A percentile compares a stretch with the other conserved stretches of the same genome.
These are phyloP conservation scores for Keiferia lycopersicella DNA, from an alignment of 2,888 invertebrate species.

Conservation along the genomic window DNA sequence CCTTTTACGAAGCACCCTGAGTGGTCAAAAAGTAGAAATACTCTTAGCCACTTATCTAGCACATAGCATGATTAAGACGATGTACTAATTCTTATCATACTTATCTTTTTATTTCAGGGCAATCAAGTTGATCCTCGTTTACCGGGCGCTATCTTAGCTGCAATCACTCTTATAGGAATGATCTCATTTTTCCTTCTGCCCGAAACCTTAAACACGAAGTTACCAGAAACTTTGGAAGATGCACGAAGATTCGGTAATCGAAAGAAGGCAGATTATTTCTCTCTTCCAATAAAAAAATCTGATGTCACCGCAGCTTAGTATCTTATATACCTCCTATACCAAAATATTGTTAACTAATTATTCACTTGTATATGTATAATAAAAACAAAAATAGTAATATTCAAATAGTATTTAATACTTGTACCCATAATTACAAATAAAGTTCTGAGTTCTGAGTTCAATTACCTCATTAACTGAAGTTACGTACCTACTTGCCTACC, in stretches of 20 bases:
- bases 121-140: conserved; percentile 46
- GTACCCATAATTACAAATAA: no score
- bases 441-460: no score
- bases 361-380: no score
- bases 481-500: no score
- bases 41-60: no score
- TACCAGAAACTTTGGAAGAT: conserved; percentile 84
- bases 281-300: neutral
- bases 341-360: no score
- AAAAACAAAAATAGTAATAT: no score
- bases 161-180: conserved; percentile 67
- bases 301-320: neutral
- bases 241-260: conserved; percentile 75
- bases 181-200: conserved; percentile 78
- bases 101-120: conserved; percentile 40
- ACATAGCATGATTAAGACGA: neutral
- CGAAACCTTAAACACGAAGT: conserved; percentile 82
- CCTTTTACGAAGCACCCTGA: no score
- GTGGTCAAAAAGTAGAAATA: no score
- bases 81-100: neutral
- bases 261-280: neutral
- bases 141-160: conserved; percentile 51
- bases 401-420: no score
- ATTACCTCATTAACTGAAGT: no score
- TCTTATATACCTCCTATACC: no score